Base-by-base conservation (phyloP, 2,888 invertebrate genomes). In the Lasioglossum malachurum region DNA sequence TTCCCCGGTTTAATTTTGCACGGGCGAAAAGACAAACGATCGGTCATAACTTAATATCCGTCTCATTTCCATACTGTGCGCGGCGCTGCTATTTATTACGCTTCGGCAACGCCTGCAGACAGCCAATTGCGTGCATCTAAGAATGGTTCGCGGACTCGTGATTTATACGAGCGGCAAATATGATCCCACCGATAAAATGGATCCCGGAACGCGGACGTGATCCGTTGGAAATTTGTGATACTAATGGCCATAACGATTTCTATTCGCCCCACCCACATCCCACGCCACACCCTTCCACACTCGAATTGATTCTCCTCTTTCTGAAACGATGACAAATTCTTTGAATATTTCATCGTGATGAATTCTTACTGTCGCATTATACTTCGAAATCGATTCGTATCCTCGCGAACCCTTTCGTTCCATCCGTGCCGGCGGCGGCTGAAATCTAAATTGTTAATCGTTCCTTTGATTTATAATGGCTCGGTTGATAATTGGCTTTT, bases 31-130 rank as follows among this genome's bases (percentile, higher is more conserved):
- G 92, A 92, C 87, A 89, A 92, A 93, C 89, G 92, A 87, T 89
- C 87, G 89, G 90, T 92, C 92, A 90, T 92, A 93, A 93, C 91
- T 93, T 92, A 92, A 94, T 93, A 94, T 93, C 90, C 91, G 90
- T 91, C 92, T 93, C 91, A 93, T 94, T 94, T 93, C 91, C 93
- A 93, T 92, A 92, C 88, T 87, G 88, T 90, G 89, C 41, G 67
- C 87, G 86, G 80, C 82, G 86, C 74, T 64, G 92, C 92, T 92
- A 93, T 93, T 93, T 93, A 93, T 94, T 91, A 89, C 87, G 90
- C 87, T 91, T 92, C 89, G 91, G 92, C 87, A 92, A 90, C 90
- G 91, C 92, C 92, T 89, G 91, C 89, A 89, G 86, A 89, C 90
- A 87, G 91, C 89, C 91, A 92, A 93, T 94, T 91, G 91, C 89